Evolutionary conservation across 2,888 invertebrate genomes (phyloP).

Genomic region (Odontothrips loti): DNA sequence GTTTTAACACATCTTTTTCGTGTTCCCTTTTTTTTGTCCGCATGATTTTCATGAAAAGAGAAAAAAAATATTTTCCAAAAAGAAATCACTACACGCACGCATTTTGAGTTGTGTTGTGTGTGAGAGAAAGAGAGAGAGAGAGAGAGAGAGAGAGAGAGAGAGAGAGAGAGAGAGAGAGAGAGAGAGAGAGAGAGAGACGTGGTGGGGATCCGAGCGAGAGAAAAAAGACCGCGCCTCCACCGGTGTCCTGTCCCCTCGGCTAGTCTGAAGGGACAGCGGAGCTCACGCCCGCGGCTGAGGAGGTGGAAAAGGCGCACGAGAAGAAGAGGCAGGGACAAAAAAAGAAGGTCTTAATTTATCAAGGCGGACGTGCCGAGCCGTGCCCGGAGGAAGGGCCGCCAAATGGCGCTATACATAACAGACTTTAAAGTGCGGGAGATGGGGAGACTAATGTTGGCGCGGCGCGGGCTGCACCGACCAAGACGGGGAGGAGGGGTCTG

Average conservation of each 20-base stretch:
- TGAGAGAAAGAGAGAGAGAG: not conserved
- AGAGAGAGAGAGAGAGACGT: not conserved
- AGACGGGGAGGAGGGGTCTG: too few relatives aligned
- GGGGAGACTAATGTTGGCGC: slow-evolving; percentile 15
- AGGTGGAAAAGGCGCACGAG: not conserved
- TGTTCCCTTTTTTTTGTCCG: too few relatives aligned
- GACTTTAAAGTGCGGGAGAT: slow-evolving; percentile 23
- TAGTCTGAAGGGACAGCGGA: not conserved
- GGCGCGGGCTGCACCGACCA: not conserved
- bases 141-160: not conserved
- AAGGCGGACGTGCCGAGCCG: slow-evolving; percentile 7
- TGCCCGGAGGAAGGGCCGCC: not conserved
- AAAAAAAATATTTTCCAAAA: too few relatives aligned
- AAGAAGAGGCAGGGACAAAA: not conserved
- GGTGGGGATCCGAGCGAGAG: not conserved
- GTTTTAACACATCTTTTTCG: too few relatives aligned
- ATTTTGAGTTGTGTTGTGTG: too few relatives aligned
- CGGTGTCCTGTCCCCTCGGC: not conserved
- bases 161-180: not conserved
- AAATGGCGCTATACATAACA: slow-evolving; percentile 23
- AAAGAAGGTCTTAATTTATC: slow-evolving; percentile 12
- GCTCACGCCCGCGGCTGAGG: not conserved
- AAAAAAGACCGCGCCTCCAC: too few relatives aligned
- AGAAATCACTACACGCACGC: too few relatives aligned
- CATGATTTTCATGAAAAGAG: too few relatives aligned